phyloP scores from a whole-genome alignment of 2,113 vertebrate genomes.

The Micromys minutus region DNA sequence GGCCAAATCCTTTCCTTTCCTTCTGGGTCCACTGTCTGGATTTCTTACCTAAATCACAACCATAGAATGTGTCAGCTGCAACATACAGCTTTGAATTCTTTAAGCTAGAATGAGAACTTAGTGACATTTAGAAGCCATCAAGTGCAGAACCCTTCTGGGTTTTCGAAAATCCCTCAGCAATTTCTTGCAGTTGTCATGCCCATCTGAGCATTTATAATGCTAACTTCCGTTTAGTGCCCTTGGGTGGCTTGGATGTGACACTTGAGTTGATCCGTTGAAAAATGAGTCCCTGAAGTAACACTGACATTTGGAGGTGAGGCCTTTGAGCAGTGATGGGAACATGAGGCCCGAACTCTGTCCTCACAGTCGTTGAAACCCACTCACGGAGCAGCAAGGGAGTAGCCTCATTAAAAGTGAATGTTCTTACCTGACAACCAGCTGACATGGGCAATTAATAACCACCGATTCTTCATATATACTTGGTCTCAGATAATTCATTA shows the following conservation, averaged over 20 bases:
- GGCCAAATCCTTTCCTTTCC: slow-evolving; percentile 48
- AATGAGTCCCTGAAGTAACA: background rate
- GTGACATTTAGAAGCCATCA: background rate
- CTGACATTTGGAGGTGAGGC: background rate
- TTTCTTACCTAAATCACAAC: slow-evolving; percentile 15
- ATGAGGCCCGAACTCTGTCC: background rate
- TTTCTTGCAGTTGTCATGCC: background rate
- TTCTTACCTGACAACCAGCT: background rate
- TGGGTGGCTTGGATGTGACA: background rate
- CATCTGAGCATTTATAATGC: background rate
- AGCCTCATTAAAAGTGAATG: background rate
- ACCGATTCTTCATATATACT: background rate
- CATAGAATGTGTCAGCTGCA: background rate
- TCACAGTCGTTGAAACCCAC: background rate
- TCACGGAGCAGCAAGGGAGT: background rate
- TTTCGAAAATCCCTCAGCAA: background rate
- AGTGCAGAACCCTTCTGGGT: background rate
- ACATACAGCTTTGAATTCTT: background rate
- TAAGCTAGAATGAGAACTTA: background rate
- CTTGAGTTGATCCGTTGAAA: background rate
- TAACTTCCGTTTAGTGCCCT: background rate
- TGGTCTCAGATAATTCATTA: background rate
- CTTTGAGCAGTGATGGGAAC: background rate
- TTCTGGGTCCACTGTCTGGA: background rate
- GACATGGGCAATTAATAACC: background rate